phyloP scores from a whole-genome alignment of 2,888 invertebrate genomes.

The Athripsodes cinereus region DNA sequence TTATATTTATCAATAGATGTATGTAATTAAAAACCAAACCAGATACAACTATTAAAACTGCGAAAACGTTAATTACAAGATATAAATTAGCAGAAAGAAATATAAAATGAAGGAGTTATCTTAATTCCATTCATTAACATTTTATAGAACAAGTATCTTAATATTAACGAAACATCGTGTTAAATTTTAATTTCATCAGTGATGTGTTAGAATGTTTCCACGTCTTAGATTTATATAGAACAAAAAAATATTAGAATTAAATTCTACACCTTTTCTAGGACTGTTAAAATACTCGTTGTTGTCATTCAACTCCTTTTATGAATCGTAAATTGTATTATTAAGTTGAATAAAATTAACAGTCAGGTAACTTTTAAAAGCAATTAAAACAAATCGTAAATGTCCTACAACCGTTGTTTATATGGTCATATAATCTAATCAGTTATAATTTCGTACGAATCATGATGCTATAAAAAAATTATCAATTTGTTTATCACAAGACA shows the following conservation, averaged over 20 bases:
- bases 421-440: not conserved
- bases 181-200: no score
- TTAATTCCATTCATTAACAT: no score
- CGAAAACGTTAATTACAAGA: no score
- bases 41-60: no score
- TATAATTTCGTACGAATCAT: not conserved
- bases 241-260: not conserved
- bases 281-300: not conserved
- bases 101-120: no score
- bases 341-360: not conserved
- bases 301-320: not conserved
- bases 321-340: not conserved
- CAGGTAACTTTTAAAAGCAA: not conserved
- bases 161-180: no score
- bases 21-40: no score
- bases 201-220: no score
- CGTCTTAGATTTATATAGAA: no score
- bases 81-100: no score
- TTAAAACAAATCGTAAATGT: slow-evolving; percentile 2
- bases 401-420: not conserved
- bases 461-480: not conserved
- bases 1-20: no score
- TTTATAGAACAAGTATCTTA: no score
- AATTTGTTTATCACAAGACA: not conserved
- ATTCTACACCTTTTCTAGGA: not conserved